Evolutionary conservation across 2,797 vertebrate species (phyloP).

Genomic region (Acomys russatus): DNA sequence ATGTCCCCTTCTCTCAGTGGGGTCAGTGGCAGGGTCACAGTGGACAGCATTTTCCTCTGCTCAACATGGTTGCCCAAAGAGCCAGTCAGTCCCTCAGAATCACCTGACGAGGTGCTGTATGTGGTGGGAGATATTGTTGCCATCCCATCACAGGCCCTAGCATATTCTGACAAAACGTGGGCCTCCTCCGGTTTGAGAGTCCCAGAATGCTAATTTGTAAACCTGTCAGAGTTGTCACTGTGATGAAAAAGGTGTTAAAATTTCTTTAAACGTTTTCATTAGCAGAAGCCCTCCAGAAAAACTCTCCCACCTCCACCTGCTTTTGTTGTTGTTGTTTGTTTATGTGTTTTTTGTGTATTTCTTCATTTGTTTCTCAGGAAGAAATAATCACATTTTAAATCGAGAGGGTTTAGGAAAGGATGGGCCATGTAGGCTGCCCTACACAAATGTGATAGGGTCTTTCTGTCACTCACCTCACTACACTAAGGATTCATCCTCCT

Average conservation of each 20-base stretch:
- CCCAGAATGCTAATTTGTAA: conserved; percentile 81
- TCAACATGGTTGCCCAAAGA: neutral
- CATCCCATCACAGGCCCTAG: conserved; percentile 42
- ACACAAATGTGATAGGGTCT: neutral
- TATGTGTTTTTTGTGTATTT: neutral
- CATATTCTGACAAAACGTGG: conserved; percentile 76
- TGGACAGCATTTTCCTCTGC: neutral
- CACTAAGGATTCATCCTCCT: neutral
- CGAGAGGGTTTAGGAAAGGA: conserved; percentile 40
- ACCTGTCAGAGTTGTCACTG: conserved; percentile 78
- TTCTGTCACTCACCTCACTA: neutral
- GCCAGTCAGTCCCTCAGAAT: conserved; percentile 33
- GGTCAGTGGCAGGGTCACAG: neutral
- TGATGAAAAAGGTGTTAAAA: conserved; percentile 82
- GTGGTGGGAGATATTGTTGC: conserved; percentile 54
- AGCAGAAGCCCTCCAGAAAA: conserved; percentile 76
- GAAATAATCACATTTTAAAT: conserved; percentile 73
- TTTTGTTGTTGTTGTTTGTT: neutral
- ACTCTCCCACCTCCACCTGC: neutral
- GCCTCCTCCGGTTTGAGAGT: conserved; percentile 69
- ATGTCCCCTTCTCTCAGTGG: neutral
- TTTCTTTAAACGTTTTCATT: conserved; percentile 81
- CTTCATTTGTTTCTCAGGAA: conserved; percentile 61
- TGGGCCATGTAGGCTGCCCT: neutral
- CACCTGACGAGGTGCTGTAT: conserved; percentile 26